phyloP scores from a whole-genome alignment of 2,113 vertebrate species.

The Genyomyrus donnyi region DNA sequence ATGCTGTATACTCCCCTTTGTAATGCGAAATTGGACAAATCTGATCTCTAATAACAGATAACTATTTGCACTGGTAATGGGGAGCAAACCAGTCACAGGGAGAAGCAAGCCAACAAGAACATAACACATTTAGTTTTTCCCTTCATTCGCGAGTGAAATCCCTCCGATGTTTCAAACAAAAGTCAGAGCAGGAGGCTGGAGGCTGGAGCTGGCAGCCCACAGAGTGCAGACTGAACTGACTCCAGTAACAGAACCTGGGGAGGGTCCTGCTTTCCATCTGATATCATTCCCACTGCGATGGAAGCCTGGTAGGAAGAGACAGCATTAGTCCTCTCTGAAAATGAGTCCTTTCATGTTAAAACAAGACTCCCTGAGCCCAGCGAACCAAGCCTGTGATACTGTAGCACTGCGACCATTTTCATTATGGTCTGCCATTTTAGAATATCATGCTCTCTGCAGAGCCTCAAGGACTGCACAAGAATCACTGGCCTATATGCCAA shows the following conservation, averaged over 20 bases:
- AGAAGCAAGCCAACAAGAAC: neutral
- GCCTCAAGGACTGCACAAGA: neutral
- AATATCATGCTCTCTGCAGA: neutral
- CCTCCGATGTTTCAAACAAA: constrained; percentile 38
- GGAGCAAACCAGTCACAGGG: neutral
- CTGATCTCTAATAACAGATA: neutral
- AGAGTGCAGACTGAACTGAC: constrained; percentile 44
- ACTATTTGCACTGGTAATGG: neutral
- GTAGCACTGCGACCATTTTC: neutral
- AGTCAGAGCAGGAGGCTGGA: constrained; percentile 45
- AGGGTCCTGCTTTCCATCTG: constrained; percentile 32
- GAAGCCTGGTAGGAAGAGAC: constrained; percentile 39
- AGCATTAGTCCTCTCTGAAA: constrained; percentile 36
- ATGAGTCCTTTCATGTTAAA: constrained; percentile 22
- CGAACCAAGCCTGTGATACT: neutral
- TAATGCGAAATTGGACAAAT: neutral
- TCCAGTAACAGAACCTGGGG: constrained; percentile 36
- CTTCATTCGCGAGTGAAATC: constrained; percentile 38
- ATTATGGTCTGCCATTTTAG: constrained; percentile 7
- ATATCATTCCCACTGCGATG: constrained; percentile 46
- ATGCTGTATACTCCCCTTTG: neutral
- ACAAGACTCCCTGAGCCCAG: constrained; percentile 12
- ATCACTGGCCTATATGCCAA: neutral
- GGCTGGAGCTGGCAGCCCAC: constrained; percentile 39
- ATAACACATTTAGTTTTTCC: constrained; percentile 33